Conservation (phyloP, 2,113 vertebrate species). For the Pica pica region DNA sequence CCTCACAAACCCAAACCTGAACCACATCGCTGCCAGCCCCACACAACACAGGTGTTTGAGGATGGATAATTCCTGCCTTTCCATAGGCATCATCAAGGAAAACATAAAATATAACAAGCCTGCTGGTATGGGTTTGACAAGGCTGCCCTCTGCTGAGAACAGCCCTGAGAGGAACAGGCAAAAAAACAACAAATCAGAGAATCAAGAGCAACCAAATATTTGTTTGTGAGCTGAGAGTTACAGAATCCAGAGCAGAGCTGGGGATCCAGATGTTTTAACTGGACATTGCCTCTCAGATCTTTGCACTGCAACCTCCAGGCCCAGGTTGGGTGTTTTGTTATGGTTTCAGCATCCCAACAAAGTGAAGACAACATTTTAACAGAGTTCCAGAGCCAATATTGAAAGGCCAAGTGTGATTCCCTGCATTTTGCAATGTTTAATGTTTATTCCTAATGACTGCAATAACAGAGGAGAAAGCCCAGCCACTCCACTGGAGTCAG, state of each 20-base stretch:
- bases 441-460: neutral
- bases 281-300: neutral
- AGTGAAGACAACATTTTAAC: neutral
- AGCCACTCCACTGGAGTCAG: neutral
- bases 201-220: neutral
- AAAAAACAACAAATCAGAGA: neutral
- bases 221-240: neutral
- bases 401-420: neutral
- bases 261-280: neutral
- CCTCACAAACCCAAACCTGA: neutral
- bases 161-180: neutral
- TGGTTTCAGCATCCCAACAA: neutral
- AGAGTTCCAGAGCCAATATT: neutral
- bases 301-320: neutral
- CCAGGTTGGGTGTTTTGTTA: neutral
- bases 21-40: neutral
- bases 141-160: conserved; percentile 47
- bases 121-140: neutral
- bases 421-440: neutral
- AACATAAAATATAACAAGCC: neutral
- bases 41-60: neutral
- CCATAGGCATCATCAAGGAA: neutral
- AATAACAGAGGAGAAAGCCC: neutral
- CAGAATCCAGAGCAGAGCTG: neutral
- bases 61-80: neutral